A percentile compares a stretch with the other conserved stretches of the same genome.
Evolutionary conservation across 1,140 invertebrate species (phyloP).

Genomic region (Bombus pascuorum): DNA sequence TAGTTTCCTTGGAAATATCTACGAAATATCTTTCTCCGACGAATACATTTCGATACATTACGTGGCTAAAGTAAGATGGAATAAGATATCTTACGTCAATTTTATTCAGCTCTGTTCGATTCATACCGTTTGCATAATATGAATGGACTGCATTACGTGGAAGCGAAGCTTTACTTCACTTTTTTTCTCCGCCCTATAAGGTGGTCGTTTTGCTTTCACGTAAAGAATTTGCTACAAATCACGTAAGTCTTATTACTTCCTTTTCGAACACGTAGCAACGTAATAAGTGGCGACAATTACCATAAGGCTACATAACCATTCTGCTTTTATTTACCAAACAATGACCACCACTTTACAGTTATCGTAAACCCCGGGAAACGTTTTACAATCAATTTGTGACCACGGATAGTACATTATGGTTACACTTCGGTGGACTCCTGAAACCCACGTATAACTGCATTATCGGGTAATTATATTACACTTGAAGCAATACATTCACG

Average conservation of each 20-base stretch:
- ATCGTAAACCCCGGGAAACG: slow-evolving; percentile 15
- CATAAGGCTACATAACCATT: background rate
- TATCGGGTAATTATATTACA: slow-evolving; percentile 27
- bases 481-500: background rate
- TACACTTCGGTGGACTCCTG: background rate
- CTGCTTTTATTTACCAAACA: slow-evolving; percentile 19
- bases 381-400: slow-evolving; percentile 45
- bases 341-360: slow-evolving; percentile 27
- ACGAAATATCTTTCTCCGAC: slow-evolving; percentile 28
- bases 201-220: background rate
- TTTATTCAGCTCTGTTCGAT: slow-evolving; percentile 51
- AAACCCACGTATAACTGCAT: slow-evolving; percentile 32
- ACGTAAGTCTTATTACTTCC: background rate
- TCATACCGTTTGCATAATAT: slow-evolving; percentile 54
- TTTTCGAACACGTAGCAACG: background rate
- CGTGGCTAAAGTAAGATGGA: slow-evolving; percentile 40
- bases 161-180: slow-evolving; percentile 10
- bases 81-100: slow-evolving; percentile 47
- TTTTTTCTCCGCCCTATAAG: background rate
- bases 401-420: slow-evolving; percentile 34
- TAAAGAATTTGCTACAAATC: slow-evolving; percentile 31
- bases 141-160: slow-evolving; percentile 44
- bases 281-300: background rate
- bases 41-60: slow-evolving; percentile 44
- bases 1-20: slow-evolving; percentile 29